Evolutionary conservation across 2,888 invertebrate species (phyloP).

Genomic region (Drosophila paramelanica): DNA sequence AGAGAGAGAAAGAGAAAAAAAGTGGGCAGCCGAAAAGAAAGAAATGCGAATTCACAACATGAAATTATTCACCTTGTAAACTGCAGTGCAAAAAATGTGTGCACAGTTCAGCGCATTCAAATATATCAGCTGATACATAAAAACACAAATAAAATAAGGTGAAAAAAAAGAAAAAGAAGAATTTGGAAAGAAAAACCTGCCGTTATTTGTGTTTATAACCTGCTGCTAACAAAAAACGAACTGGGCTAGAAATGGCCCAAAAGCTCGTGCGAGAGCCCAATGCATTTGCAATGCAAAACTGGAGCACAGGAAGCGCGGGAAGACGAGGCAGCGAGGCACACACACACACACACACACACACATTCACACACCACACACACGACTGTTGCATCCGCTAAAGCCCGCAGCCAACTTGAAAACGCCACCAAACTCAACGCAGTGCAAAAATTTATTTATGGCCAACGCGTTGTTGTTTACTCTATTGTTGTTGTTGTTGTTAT

Average conservation of each 20-base stretch:
- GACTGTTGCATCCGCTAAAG: slow-evolving; percentile 30
- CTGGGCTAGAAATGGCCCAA: slow-evolving; percentile 17
- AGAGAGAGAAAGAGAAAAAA: background rate
- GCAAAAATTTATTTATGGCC: slow-evolving; percentile 48
- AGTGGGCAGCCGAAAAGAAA: slow-evolving; percentile 2
- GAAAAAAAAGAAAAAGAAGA: background rate
- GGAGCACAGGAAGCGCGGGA: slow-evolving; percentile 66
- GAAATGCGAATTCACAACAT: slow-evolving; percentile 38
- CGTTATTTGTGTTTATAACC: slow-evolving; percentile 55
- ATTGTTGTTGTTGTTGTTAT: background rate
- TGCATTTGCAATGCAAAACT: slow-evolving; percentile 67
- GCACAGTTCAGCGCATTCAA: slow-evolving; percentile 40
- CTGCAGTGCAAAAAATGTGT: slow-evolving; percentile 35
- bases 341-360: slow-evolving; percentile 27
- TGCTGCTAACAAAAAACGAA: slow-evolving; percentile 18
- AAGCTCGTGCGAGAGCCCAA: slow-evolving; percentile 17
- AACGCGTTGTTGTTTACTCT: slow-evolving; percentile 21
- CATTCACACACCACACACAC: slow-evolving; percentile 11
- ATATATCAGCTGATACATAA: slow-evolving; percentile 32
- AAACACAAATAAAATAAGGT: no score
- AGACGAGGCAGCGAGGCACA: slow-evolving; percentile 55
- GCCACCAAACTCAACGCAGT: slow-evolving; percentile 8
- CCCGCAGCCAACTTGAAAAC: background rate
- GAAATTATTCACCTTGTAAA: slow-evolving; percentile 66
- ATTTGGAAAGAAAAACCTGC: slow-evolving; percentile 5